Conservation (phyloP, 2,113 vertebrate species). For the Corydoras sp. region DNA sequence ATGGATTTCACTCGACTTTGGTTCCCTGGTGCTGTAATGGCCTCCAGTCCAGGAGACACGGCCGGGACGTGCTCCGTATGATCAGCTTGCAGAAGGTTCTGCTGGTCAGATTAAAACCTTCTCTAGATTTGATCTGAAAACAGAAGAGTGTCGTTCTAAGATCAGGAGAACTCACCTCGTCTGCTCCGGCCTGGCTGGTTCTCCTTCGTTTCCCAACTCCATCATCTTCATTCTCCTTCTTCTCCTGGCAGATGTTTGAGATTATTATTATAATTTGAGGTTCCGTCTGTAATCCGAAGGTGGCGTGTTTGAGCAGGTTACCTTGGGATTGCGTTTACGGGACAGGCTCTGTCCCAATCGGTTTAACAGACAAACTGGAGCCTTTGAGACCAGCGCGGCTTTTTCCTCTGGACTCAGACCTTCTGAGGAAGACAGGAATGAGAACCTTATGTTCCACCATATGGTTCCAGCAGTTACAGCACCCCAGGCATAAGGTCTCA, state of each 20-base stretch:
- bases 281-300: background rate
- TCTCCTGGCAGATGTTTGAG: background rate
- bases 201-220: background rate
- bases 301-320: slow-evolving; percentile 36
- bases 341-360: slow-evolving; percentile 83
- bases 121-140: no score
- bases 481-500: no score
- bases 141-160: no score
- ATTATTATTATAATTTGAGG: background rate
- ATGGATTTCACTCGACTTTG: slow-evolving; percentile 84
- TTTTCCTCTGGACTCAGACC: slow-evolving; percentile 73
- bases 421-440: slow-evolving; percentile 54
- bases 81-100: slow-evolving; percentile 55
- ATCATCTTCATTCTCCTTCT: slow-evolving; percentile 46
- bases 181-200: background rate
- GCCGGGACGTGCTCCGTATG: slow-evolving; percentile 54
- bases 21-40: slow-evolving; percentile 60
- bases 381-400: slow-evolving; percentile 74
- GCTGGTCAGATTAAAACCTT: slow-evolving; percentile 52
- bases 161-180: background rate
- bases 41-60: slow-evolving; percentile 60
- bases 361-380: slow-evolving; percentile 83
- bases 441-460: no score
- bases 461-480: no score
- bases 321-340: slow-evolving; percentile 83